These are phyloP conservation scores for Drosophila neocordata DNA, from an alignment of 1,140 invertebrate genomes.

Conservation along the genomic window DNA sequence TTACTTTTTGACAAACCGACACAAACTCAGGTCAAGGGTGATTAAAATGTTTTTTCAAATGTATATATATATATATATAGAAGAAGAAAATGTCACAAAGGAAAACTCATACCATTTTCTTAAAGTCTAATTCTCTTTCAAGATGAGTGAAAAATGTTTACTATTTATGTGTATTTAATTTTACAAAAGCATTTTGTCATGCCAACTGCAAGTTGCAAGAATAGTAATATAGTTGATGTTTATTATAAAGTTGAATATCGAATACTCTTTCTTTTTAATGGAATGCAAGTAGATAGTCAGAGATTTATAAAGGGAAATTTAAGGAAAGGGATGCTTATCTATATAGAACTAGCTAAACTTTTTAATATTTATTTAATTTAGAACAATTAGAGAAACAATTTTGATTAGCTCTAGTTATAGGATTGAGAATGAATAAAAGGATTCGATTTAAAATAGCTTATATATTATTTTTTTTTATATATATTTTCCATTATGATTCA, in stretches of 20 bases:
- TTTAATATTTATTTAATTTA: no score
- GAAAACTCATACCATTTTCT: no score
- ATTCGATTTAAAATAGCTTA: no score
- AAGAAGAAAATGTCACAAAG: not conserved
- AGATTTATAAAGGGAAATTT: no score
- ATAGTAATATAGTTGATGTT: slow-evolving; percentile 2
- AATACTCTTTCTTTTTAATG: slow-evolving; percentile 16
- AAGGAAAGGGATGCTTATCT: no score
- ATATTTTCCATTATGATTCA: no score
- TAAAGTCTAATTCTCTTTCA: not conserved
- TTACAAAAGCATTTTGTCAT: slow-evolving; percentile 45
- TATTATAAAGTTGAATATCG: not conserved
- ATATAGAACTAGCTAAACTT: no score
- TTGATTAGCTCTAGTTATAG: no score
- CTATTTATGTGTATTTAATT: slow-evolving; percentile 40
- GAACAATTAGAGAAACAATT: no score
- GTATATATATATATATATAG: not conserved
- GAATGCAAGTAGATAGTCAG: no score
- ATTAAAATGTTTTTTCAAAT: slow-evolving; percentile 21
- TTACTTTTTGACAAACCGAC: slow-evolving; percentile 32
- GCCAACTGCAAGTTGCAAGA: slow-evolving; percentile 49
- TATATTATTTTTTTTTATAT: no score
- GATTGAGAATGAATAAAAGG: no score
- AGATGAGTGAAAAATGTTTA: slow-evolving; percentile 15
- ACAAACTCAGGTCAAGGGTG: slow-evolving; percentile 4